Conservation (phyloP, 2,888 invertebrate genomes). For the Trichopoda pennipes region DNA sequence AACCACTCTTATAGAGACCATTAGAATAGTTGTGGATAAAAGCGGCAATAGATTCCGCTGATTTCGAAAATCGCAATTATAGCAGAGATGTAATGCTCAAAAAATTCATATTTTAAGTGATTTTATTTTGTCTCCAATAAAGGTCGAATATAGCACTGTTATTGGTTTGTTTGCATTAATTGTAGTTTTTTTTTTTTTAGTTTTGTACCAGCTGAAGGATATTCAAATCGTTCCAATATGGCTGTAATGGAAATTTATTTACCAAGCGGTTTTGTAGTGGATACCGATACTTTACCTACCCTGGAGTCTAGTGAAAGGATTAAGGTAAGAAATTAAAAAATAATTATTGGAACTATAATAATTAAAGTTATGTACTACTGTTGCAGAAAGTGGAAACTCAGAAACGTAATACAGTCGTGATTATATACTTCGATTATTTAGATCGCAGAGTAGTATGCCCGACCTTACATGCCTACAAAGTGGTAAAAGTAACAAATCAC, state of each 20-base stretch:
- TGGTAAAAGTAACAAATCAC: constrained; percentile 92
- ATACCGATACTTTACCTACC: constrained; percentile 88
- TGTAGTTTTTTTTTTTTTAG: constrained; percentile 63
- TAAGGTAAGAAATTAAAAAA: constrained; percentile 71
- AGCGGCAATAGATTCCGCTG: too few species aligned
- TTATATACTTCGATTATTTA: constrained; percentile 89
- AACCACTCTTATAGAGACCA: too few species aligned
- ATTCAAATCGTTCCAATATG: constrained; percentile 86
- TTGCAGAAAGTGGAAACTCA: constrained; percentile 85
- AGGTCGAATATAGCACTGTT: too few species aligned
- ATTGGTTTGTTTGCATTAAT: too few species aligned
- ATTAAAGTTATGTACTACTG: neutral
- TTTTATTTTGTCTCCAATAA: too few species aligned
- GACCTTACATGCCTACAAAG: constrained; percentile 92
- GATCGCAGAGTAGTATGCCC: constrained; percentile 88
- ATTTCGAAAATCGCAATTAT: too few species aligned
- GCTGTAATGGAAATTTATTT: constrained; percentile 94
- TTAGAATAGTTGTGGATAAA: too few species aligned
- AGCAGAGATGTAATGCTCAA: too few species aligned
- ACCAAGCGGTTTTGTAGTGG: constrained; percentile 95
- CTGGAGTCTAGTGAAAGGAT: constrained; percentile 82
- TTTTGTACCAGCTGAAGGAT: constrained; percentile 77
- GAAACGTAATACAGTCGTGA: constrained; percentile 84
- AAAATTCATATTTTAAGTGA: too few species aligned
- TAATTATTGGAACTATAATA: neutral